Evolutionary conservation across 2,113 vertebrate species (phyloP).

Genomic region (Grus americana): DNA sequence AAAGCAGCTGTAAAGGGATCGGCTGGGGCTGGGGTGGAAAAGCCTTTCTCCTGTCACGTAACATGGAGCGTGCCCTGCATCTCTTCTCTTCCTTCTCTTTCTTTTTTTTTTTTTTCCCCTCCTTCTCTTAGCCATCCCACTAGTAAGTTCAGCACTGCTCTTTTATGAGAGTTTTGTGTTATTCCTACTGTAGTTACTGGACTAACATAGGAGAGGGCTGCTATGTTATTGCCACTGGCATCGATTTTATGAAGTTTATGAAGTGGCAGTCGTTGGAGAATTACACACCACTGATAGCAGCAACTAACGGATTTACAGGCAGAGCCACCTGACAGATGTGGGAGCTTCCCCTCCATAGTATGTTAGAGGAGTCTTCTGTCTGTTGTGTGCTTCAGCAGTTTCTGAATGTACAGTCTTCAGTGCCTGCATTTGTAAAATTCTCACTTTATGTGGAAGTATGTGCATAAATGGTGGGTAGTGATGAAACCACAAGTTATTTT

Average conservation of each 20-base stretch:
- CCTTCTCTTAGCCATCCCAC: background rate
- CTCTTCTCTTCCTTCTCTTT: no score
- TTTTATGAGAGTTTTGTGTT: background rate
- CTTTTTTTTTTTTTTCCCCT: no score
- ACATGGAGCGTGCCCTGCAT: accelerated
- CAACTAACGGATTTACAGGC: background rate
- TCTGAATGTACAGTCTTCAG: background rate
- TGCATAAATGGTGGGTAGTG: background rate
- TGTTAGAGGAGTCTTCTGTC: background rate
- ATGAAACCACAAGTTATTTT: background rate
- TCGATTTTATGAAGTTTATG: background rate
- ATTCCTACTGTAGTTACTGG: background rate
- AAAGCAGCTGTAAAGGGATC: background rate
- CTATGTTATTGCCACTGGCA: background rate
- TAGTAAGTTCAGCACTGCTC: background rate
- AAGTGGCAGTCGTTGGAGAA: background rate
- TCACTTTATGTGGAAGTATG: background rate
- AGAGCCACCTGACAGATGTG: background rate
- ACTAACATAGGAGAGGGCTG: background rate
- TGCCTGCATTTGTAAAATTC: background rate
- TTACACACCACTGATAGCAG: background rate
- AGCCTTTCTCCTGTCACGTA: background rate
- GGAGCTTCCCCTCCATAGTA: background rate
- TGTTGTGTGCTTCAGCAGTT: background rate
- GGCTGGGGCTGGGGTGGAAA: background rate